Evolutionary conservation across 1,140 invertebrate genomes (phyloP), one percentile per base, ranked within the genome.

Genomic region (Colletes latitarsis): DNA sequence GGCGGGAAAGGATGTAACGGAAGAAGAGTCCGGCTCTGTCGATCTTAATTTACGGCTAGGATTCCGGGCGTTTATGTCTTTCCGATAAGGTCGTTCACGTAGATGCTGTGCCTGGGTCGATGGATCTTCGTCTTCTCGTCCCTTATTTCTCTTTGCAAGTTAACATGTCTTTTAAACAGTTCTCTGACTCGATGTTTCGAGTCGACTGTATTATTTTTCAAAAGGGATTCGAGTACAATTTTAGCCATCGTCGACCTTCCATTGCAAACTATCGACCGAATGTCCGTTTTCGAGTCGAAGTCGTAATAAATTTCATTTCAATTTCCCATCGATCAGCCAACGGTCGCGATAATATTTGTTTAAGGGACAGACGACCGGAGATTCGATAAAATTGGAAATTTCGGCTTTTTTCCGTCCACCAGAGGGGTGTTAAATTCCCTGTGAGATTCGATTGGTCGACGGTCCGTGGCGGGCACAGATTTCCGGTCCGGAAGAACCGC

Each of bases 1-100:
- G 43, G 52, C 66, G 39, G 30, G 46, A 57, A 57, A 77, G 69
- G 81, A 68, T 41, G 46, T 74, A 57, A 77, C 55, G 49, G 60
- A 68, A 68, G 88, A 89, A 89, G 88, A 92, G 92, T 93, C 93
- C 92, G 81, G 91, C 91, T 92, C 90, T 90, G 89, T 90, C 89
- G 91, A 93, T 93, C 92, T 92, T 93, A 93, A 93, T 93, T 93
- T 93, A 93, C 91, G 91, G 87, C 86, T 72, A 57, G 92, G 92
- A 93, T 93, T 93, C 89, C 90, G 89, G 87, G 85, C 91, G 90
- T 93, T 93, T 93, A 93, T 92, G 93, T 89, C 92, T 93, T 93
- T 93, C 92, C 93, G 90, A 93, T 93, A 90, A 91, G 90, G 90
- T 92, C 89, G 91, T 92, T 92, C 90, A 89, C 88, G 87, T 85